Base-by-base conservation (phyloP, 2,888 invertebrate species). In the Mactromeris polynyma region DNA sequence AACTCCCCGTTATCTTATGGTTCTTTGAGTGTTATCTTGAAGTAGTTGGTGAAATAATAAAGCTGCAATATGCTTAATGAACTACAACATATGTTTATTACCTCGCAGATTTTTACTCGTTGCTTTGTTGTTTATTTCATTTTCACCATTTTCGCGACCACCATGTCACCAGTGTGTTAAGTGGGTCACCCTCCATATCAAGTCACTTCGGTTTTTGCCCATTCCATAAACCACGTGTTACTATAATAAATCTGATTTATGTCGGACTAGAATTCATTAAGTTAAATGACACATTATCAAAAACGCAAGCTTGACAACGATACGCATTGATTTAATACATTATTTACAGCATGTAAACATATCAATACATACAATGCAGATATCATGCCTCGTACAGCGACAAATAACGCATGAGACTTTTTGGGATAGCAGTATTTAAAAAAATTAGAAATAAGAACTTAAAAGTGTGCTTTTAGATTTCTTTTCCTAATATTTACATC, bases 31-130 rank as follows among this genome's bases (percentile, higher is more conserved):
- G 17, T 33, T 36, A 73, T 73, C 31, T 36, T 73, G 31, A 73
- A 73, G 31, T 36, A 36, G 19, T 73, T 73, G 36, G 73, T 33
- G 36, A 78, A 84, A 84, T 84, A 77, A 78, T 38, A 36, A 51
- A 26, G n/a, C 33, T 40, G 26, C 33, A n/a, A 31, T 26, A 83
- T 21, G 73, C 83, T 46, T 83, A 83, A 83, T 73, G 31, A 42
- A 83, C 83, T 83, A 26, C 64, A 36, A 64, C 69, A 82, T 82
- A 40, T 82, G 69, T 69, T 69, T 54, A 69, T 82, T 82, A 82
- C 11, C 42, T 58, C 26, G 7, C 26, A n/a, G 58, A 26, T 9
- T 64, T 64, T n/a, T 21, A 6, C 58, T 26, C n/a, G 26, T 64
- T 64, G 58, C 58, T 26, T 64, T 64, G 58, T 11, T n/a, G 58